Evolutionary conservation across 2,797 vertebrate species (phyloP).

Genomic region (Myotis findleyi): DNA sequence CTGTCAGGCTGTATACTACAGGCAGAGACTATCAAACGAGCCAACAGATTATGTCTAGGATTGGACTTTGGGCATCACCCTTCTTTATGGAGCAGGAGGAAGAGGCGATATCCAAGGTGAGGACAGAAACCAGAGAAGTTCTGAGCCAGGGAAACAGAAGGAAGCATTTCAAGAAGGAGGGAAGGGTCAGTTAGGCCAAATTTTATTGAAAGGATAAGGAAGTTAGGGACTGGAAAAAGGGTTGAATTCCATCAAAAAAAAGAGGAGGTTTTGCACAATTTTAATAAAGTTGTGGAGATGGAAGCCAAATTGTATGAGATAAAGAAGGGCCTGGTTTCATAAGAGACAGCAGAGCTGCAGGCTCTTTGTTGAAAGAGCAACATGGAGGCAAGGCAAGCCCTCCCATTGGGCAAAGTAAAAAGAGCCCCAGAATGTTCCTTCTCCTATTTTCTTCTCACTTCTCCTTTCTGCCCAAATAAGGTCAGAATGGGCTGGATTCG

Average conservation of each 20-base stretch:
- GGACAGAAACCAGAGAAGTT: background rate
- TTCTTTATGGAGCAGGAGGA: background rate
- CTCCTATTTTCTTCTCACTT: background rate
- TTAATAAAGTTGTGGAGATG: background rate
- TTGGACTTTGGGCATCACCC: background rate
- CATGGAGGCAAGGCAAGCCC: background rate
- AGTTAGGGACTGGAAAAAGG: background rate
- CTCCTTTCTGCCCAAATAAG: background rate
- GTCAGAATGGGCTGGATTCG: background rate
- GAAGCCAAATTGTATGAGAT: background rate
- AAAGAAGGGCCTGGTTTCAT: background rate
- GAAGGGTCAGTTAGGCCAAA: background rate
- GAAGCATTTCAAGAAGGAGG: background rate
- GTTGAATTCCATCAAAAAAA: background rate
- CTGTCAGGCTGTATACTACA: background rate
- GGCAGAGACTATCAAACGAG: background rate
- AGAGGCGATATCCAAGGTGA: background rate
- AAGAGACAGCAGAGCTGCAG: background rate
- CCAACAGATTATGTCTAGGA: background rate
- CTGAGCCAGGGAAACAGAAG: background rate
- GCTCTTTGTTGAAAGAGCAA: background rate
- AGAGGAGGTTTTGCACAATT: background rate
- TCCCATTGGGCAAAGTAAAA: background rate
- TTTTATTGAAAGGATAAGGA: slow-evolving; percentile 18
- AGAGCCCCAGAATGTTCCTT: background rate